Base-by-base conservation (phyloP, 2,888 invertebrate species). In the Kuschelorhynchus macadamiae region DNA sequence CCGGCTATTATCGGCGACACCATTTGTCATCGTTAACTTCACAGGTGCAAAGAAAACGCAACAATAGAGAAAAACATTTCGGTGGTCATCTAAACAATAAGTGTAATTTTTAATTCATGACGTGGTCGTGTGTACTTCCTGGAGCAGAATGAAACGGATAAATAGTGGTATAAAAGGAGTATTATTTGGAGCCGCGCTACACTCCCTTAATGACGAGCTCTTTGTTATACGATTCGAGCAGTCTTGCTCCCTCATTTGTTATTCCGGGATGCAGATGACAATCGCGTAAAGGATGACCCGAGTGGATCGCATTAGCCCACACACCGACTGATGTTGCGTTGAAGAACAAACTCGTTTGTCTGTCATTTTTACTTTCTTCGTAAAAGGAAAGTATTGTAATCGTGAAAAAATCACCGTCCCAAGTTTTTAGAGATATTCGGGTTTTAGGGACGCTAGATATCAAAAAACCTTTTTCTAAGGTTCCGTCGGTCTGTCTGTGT, bases 91-190 rank as follows among this genome's bases (percentile, higher is more conserved):
- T 52, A 41, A 55, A 67, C 67, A 67, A 67, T 67, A 67, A 67
- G 49, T 39, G 60, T 67, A 53, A 67, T 67, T 67, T 67, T 67
- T 67, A 61, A 67, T 67, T 60, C 60, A 52, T 67, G 61, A 61
- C 55, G 52, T 50, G 66, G 52, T 53, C 47, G 36, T 42, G 50
- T 60, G 60, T 50, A 50, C 36, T 39, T 39, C 59, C 52, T 41
- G 57, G 21, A 36, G 59, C 59, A 53, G 42, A 55, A 55, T 55
- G 25, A 39, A 53, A 53, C 25, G 53, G 25, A 53, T 53, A 55
- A 55, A 55, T 42, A 55, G 55, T 55, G 25, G 20, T 44, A 62
- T 52, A 53, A 62, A 61, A 62, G 61, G 44, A 53, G 44, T 33
- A 32, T 55, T 55, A 55, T 55, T 17, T 42, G 42, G 11, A 25